Conservation (phyloP, 2,113 vertebrate genomes). For the Caloenas nicobarica region DNA sequence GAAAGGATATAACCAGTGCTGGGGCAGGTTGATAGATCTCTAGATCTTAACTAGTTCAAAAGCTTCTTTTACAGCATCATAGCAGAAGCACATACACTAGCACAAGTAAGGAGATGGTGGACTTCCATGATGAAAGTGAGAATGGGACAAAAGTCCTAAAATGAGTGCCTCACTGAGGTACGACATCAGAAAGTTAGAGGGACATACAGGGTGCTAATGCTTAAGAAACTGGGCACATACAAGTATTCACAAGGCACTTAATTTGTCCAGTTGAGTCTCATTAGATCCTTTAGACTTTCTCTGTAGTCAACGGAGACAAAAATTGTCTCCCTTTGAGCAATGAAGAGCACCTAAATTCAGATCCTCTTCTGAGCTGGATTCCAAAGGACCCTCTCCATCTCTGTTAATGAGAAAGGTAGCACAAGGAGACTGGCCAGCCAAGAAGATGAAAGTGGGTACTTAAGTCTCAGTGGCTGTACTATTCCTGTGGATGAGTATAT, state of each 20-base stretch:
- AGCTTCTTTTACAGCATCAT: background rate
- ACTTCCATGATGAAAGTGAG: background rate
- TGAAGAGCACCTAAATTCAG: background rate
- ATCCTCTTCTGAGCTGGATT: background rate
- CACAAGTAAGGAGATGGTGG: background rate
- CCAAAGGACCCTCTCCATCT: background rate
- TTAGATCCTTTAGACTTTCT: background rate
- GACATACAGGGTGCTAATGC: background rate
- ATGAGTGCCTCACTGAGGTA: background rate
- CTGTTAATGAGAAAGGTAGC: background rate
- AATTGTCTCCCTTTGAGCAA: background rate
- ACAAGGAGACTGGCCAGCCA: background rate
- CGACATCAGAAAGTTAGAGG: background rate
- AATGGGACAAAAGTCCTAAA: background rate
- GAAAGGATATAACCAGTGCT: background rate
- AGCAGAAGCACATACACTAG: background rate
- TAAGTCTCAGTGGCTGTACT: background rate
- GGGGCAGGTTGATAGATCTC: background rate
- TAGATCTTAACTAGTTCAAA: background rate
- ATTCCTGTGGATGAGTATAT: rapidly evolving
- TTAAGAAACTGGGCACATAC: background rate
- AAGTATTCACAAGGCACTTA: background rate
- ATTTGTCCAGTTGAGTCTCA: rapidly evolving
- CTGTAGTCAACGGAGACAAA: background rate
- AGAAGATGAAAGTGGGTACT: background rate